A percentile compares a stretch with the other conserved stretches of the same genome.
Evolutionary conservation across 1,140 invertebrate genomes (phyloP).

Genomic region (Halotydeus destructor): DNA sequence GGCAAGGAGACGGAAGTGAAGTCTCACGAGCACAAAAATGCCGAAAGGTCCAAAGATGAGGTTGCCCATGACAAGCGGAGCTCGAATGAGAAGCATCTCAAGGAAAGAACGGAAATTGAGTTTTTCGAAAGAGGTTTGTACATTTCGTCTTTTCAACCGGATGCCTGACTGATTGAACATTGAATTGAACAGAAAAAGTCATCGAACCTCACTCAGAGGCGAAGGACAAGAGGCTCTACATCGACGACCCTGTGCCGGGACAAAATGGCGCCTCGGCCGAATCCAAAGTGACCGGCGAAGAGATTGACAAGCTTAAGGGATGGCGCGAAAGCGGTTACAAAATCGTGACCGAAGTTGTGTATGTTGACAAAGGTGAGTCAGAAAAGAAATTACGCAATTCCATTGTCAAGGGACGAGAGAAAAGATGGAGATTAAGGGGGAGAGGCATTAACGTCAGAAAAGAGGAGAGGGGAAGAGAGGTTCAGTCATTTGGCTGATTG

Average conservation of each 20-base stretch:
- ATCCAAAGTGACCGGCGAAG: no score
- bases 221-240: background rate
- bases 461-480: no score
- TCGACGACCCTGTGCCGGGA: no score
- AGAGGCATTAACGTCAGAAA: no score
- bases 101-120: slow-evolving; percentile 13
- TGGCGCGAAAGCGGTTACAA: slow-evolving; percentile 18
- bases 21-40: background rate
- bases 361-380: slow-evolving; percentile 7
- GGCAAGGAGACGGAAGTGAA: background rate
- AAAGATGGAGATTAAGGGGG: no score
- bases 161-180: slow-evolving; percentile 6
- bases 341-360: slow-evolving; percentile 16
- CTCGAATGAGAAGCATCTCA: slow-evolving; percentile 11
- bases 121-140: slow-evolving; percentile 12
- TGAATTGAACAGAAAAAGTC: slow-evolving; percentile 14
- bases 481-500: no score
- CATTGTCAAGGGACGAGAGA: no score
- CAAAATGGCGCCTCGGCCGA: no score
- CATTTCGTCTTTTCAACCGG: background rate
- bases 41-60: slow-evolving; percentile 3
- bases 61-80: slow-evolving; percentile 7
- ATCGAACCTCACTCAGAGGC: background rate
- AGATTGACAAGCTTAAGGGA: slow-evolving; percentile 14
- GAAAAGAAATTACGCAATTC: no score